Base-by-base conservation (phyloP, 2,797 vertebrate genomes). In the Alcedo quadribrachys region DNA sequence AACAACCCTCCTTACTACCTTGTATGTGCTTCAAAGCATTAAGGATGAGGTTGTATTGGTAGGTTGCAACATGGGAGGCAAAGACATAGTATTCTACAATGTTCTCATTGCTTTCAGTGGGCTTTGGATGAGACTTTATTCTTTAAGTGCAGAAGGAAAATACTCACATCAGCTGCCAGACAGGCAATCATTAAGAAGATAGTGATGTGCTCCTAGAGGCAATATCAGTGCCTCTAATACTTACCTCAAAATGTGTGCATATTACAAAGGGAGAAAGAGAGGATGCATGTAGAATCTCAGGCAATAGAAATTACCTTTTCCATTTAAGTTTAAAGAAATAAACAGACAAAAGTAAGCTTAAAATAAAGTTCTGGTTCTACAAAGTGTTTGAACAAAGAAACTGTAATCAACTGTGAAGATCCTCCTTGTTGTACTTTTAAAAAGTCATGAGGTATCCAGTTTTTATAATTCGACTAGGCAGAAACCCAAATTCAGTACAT, bases 221-320 rank as follows among this genome's bases (percentile, higher is more conserved):
- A 86, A 93, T 92, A 93, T 90, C 94, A 87, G 88, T 90, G 68
- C 57, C 17, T 68, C 60, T 90, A 65, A 94, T 42, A 79, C 65
- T 89, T 92, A 81, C 73, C 77, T 91, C 4, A 0, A 79, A 81
- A 88, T 40, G 35, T 32, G 51, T 84, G 63, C 70, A 43, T 61
- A 70, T 76, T 88, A 74, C n/a, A 76, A 66, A 70, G 45, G 83
- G 19, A 70, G 33, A n/a, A 40, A 94, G 40, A 83, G 30, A 51
- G 11, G 32, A 54, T 8, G 27, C 27, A 48, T 27, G 22, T 1
- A 77, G 45, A 81, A 37, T 11, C 58, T 60, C 62, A 61, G 45
- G 37, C 92, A 79, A 86, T 12, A 37, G 76, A 42, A 90, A 84
- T 10, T 45, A 65, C 61, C 15, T 73, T 87, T 86, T 55, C 27